Base-by-base conservation (phyloP, 2,888 invertebrate species). In the Candidula unifasciata region DNA sequence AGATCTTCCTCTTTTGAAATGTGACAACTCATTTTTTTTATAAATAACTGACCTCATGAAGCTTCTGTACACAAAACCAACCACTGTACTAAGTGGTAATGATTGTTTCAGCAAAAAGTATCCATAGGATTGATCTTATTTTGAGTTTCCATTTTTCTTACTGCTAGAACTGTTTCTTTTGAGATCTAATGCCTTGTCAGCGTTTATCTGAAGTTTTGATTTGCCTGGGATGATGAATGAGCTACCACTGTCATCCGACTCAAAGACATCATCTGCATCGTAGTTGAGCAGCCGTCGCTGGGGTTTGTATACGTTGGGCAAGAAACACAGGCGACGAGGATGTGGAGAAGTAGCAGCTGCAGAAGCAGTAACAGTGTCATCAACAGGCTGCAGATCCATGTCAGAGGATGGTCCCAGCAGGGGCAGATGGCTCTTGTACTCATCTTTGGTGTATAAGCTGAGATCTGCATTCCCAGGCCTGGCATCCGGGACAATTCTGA, bases 191-290 rank as follows among this genome's bases (percentile, higher is more conserved):
- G 78, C 60, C 44, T 66, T 85, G 71, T 83, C 85, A 0, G 83
- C 80, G 73, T 73, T 79, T 21, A 80, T 71, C 5, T 71, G 73
- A 24, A 85, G 76, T 13, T 81, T 83, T 6, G 33, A 30, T 37
- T 83, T 86, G 21, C 82, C 71, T 64, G 85, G 85, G 13, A 87
- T 80, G 37, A 88, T 83, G 3, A 90, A 91, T 2, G 90, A 90
- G 54, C 86, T 66, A 3, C 69, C 90, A 85, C 90, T 91, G 86
- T 92, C 91, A 79, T 92, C 92, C 27, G 90, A 90, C 79, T 92
- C 92, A 89, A 92, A 92, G 33, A 92, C 92, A 82, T 92, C 92
- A 87, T 92, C 92, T 16, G 90, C 89, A 85, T 90, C 90, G 79
- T 92, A 91, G 80, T 89, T 89, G 83, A 92, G 88, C 30, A 92